phyloP scores from a whole-genome alignment of 2,888 invertebrate genomes.

The Parnassius smintheus region DNA sequence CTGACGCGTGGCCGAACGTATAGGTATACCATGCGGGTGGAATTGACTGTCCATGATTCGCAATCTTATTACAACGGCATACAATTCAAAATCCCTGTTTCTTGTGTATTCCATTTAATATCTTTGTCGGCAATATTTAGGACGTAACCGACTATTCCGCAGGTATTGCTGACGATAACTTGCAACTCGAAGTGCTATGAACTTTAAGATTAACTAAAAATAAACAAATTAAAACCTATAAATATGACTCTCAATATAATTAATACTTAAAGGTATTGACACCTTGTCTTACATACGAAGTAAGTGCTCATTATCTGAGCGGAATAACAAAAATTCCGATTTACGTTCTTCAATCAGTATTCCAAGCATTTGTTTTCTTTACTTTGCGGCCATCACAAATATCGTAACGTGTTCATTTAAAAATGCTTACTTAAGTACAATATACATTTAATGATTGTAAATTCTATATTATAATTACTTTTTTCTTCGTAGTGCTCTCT shows the following conservation, averaged over 20 bases:
- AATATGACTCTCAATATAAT: constrained; percentile 20
- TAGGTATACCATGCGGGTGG: constrained; percentile 57
- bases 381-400: not conserved
- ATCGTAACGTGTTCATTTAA: not conserved
- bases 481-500: too few relatives aligned
- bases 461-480: too few relatives aligned
- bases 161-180: constrained; percentile 38
- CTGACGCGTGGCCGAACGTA: constrained; percentile 60
- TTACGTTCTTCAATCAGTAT: not conserved
- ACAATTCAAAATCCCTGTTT: constrained; percentile 36
- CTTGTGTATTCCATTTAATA: constrained; percentile 25
- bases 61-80: constrained; percentile 29
- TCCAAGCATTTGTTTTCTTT: not conserved
- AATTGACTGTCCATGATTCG: constrained; percentile 30
- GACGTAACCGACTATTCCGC: constrained; percentile 63
- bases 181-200: constrained; percentile 21
- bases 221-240: constrained; percentile 11
- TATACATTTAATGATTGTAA: too few relatives aligned
- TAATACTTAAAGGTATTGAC: constrained; percentile 21
- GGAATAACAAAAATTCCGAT: not conserved
- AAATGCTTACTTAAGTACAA: not conserved
- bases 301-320: not conserved
- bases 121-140: constrained; percentile 63
- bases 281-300: constrained; percentile 5
- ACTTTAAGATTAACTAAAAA: constrained; percentile 21